Conservation (phyloP, 2,888 invertebrate species). For the Aleiodes leptofemur region DNA sequence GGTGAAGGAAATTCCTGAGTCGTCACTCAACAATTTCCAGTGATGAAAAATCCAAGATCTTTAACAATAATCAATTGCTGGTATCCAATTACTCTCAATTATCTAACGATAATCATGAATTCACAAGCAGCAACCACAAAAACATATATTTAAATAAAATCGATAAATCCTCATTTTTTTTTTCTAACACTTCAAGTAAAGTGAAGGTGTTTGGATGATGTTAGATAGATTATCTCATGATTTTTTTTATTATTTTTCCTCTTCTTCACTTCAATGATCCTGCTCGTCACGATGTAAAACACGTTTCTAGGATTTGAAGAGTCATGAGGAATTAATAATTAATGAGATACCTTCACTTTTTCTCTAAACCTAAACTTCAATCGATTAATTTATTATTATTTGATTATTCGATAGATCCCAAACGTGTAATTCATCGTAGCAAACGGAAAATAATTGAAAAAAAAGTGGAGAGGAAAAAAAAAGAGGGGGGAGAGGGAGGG, state of each 20-base stretch:
- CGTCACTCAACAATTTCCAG: constrained; percentile 51
- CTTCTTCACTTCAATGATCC: no score
- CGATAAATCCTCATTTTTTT: constrained; percentile 47
- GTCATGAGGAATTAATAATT: no score
- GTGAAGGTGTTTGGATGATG: constrained; percentile 41
- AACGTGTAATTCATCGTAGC: background rate
- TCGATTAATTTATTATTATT: background rate
- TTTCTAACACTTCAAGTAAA: constrained; percentile 28
- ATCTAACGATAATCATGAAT: constrained; percentile 26
- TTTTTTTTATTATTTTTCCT: background rate
- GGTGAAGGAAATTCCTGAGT: constrained; percentile 52
- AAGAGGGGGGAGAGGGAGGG: background rate
- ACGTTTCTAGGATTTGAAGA: no score
- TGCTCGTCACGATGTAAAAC: no score
- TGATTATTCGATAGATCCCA: background rate
- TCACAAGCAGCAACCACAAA: constrained; percentile 37
- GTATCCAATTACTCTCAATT: constrained; percentile 37
- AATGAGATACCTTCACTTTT: background rate
- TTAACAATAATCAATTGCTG: constrained; percentile 48
- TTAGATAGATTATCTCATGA: constrained; percentile 56
- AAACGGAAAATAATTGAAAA: background rate
- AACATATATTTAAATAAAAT: constrained; percentile 49
- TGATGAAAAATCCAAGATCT: constrained; percentile 40
- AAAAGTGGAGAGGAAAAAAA: background rate
- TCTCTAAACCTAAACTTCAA: background rate